Base-by-base conservation (phyloP, 2,888 invertebrate genomes). In the Heliconius sara region DNA sequence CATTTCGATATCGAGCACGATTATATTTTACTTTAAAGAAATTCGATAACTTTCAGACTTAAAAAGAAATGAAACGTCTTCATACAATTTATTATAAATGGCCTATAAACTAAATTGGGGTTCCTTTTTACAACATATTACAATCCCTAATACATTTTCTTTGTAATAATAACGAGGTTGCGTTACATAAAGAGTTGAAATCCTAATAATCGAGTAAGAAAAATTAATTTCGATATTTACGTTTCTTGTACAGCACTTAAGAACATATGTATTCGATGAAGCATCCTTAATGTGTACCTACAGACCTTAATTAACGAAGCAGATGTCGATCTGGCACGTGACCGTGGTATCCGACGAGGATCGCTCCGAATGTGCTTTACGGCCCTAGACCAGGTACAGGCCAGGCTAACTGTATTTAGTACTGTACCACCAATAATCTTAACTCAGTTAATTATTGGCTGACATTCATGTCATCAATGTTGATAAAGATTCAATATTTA, bases 241-340 rank as follows among this genome's bases (percentile, higher is more conserved):
- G 68, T 77, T 70, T 72, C 67, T 67, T 79, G 76, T 76, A 34
- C 67, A 79, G 60, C 60, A 74, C 73, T 77, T 77, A 80, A 79
- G 63, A 79, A 73, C 75, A 73, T 78, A 85, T 84, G 85, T 85
- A 85, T 86, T 85, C 84, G 84, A 85, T 84, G 84, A 83, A 80
- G 84, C 78, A 77, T 80, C 73, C 81, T 84, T 84, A 82, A 83
- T 83, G 78, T 79, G 83, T 84, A 83, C 80, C 83, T 84, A 84
- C 83, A 83, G 81, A 80, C 81, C 83, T 85, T 88, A 88, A 87
- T 88, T 88, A 86, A 86, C 85, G 83, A 79, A 82, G 81, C 84
- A 85, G 85, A 87, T 86, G 85, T 84, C 79, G 84, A 83, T 84
- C 84, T 81, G 84, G 87, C 87, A 88, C 88, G 88, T 88, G 87